phyloP scores from a whole-genome alignment of 1,140 invertebrate species.

The Harpegnathos saltator region DNA sequence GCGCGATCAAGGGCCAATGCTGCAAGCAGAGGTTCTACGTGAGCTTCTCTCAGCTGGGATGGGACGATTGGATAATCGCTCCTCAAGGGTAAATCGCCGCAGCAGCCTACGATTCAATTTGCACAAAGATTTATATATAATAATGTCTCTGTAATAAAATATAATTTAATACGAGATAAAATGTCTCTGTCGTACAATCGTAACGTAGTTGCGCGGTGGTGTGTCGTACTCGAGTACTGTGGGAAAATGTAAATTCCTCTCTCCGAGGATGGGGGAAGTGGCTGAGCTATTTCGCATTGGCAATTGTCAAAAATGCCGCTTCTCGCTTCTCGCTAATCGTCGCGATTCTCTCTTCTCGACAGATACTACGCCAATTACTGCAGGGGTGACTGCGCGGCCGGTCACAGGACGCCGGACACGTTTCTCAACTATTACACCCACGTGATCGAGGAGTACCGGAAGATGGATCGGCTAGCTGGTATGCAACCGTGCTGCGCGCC shows the following conservation, averaged over 20 bases:
- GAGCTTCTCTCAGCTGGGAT: conserved; percentile 95
- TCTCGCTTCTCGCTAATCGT: neutral
- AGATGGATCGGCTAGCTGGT: conserved; percentile 90
- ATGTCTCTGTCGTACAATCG: too few species aligned
- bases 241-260: too few species aligned
- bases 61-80: conserved; percentile 98
- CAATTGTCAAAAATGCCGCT: too few species aligned
- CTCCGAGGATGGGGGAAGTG: too few species aligned
- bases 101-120: too few species aligned
- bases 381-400: conserved; percentile 92
- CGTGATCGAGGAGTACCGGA: conserved; percentile 95
- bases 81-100: conserved; percentile 88
- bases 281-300: too few species aligned
- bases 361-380: conserved; percentile 98
- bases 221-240: too few species aligned
- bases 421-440: conserved; percentile 95
- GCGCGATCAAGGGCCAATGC: conserved; percentile 91
- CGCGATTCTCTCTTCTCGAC: conserved; percentile 39
- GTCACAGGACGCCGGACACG: conserved; percentile 92
- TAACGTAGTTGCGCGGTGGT: too few species aligned
- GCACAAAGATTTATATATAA: too few species aligned
- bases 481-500: conserved; percentile 97
- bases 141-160: too few species aligned
- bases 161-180: too few species aligned
- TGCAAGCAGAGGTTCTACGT: conserved; percentile 97